phyloP scores from a whole-genome alignment of 2,797 vertebrate species.

The Karalla daura region DNA sequence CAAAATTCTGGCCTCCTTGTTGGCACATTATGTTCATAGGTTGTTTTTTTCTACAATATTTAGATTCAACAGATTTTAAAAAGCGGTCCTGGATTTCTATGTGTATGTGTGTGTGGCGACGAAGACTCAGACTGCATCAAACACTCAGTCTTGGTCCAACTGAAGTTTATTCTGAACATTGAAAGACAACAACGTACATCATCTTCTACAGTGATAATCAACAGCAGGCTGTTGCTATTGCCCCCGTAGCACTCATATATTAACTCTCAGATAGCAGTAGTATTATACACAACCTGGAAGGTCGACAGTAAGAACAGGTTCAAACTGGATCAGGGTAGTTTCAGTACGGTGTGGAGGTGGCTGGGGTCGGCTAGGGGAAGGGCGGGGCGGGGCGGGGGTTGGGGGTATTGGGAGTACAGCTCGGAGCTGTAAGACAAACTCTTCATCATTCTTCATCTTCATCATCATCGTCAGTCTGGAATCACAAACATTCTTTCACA shows the following conservation, averaged over 20 bases:
- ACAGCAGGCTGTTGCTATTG: constrained; percentile 60
- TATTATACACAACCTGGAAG: constrained; percentile 75
- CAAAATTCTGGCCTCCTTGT: too few species aligned
- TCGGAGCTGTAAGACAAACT: constrained; percentile 26
- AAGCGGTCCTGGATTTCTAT: too few species aligned
- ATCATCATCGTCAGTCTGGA: constrained; percentile 31
- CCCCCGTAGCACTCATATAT: constrained; percentile 71
- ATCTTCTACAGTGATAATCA: constrained; percentile 82
- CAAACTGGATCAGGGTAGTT: constrained; percentile 51
- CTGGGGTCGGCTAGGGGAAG: background rate
- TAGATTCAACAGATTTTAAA: too few species aligned
- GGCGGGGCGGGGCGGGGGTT: background rate
- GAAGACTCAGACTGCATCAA: too few species aligned
- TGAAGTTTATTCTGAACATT: constrained; percentile 86
- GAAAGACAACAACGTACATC: constrained; percentile 83
- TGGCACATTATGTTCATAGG: too few species aligned
- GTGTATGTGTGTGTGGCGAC: background rate
- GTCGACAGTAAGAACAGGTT: constrained; percentile 59
- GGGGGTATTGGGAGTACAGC: background rate
- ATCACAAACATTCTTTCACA: constrained; percentile 47
- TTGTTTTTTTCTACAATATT: too few species aligned
- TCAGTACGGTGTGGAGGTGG: constrained; percentile 51
- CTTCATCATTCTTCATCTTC: constrained; percentile 17
- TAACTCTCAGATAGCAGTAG: constrained; percentile 78
- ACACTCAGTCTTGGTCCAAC: constrained; percentile 81